These are phyloP conservation scores for Rachycentron canadum DNA, from an alignment of 2,797 vertebrate genomes.

Conservation along the genomic window DNA sequence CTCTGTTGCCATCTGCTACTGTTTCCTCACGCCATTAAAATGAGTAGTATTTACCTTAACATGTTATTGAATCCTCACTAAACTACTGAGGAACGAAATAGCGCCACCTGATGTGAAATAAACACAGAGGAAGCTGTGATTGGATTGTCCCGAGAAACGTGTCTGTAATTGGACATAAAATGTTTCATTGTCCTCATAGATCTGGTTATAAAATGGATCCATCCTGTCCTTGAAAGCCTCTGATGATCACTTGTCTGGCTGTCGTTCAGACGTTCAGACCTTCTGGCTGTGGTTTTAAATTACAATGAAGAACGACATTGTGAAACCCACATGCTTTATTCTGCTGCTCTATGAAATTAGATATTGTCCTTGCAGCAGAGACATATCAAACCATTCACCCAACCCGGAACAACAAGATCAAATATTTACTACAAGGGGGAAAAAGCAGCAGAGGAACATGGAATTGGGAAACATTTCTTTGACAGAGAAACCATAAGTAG, in stretches of 20 bases:
- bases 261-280: no score
- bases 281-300: background rate
- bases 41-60: background rate
- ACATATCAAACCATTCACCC: background rate
- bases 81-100: constrained; percentile 14
- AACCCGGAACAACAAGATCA: background rate
- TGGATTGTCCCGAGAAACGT: background rate
- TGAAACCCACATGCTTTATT: background rate
- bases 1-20: background rate
- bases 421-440: background rate
- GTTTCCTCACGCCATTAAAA: background rate
- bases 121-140: background rate
- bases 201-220: background rate
- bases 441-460: background rate
- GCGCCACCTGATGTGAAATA: constrained; percentile 38
- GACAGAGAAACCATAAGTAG: background rate
- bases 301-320: background rate
- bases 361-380: background rate
- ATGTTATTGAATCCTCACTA: background rate
- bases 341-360: background rate
- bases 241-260: background rate
- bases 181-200: background rate
- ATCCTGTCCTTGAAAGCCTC: background rate
- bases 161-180: background rate
- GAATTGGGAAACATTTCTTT: background rate